Evolutionary conservation across 1,140 invertebrate species (phyloP).

Genomic region (Dreissena polymorpha): DNA sequence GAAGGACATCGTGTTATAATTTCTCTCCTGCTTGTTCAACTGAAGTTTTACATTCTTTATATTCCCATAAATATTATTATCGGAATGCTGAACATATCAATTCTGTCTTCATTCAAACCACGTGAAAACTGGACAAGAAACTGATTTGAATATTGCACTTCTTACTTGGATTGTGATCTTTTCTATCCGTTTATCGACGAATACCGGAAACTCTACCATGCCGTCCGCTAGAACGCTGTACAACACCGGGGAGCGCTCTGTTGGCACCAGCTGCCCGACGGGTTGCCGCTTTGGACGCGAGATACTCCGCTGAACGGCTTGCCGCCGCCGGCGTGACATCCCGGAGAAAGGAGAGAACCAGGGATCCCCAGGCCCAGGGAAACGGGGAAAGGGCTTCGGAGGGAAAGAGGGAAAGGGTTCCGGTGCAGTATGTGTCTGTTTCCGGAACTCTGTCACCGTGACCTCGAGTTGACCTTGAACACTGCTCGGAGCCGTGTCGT

Average conservation of each 20-base stretch:
- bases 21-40: no score
- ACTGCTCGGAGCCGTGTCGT: conserved; percentile 54
- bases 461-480: conserved; percentile 52
- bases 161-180: conserved; percentile 50
- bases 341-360: neutral
- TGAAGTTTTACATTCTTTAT: no score
- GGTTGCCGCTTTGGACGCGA: neutral
- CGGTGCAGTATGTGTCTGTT: no score
- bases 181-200: conserved; percentile 49
- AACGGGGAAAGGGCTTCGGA: neutral
- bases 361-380: neutral
- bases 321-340: neutral
- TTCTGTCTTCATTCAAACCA: no score
- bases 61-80: no score
- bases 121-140: no score
- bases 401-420: neutral
- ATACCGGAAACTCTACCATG: conserved; percentile 54
- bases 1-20: no score
- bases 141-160: no score
- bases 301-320: neutral
- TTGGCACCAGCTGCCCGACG: no score
- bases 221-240: conserved; percentile 58
- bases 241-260: conserved; percentile 1
- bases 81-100: no score
- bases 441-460: conserved; percentile 52